A percentile compares a stretch with the other conserved stretches of the same genome.
Conservation (phyloP, 2,888 invertebrate species). For the Cabera pusaria region DNA sequence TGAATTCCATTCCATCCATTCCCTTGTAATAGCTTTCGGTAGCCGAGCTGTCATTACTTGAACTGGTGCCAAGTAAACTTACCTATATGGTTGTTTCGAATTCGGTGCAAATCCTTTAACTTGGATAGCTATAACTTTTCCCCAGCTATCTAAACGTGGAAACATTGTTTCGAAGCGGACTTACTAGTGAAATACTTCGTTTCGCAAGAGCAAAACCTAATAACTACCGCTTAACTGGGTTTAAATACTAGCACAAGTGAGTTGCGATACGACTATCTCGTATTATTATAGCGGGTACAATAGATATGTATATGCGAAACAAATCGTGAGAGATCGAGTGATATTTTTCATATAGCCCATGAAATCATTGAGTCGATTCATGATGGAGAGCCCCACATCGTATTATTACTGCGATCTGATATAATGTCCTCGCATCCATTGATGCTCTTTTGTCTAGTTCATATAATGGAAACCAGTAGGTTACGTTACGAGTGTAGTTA, state of each 20-base stretch:
- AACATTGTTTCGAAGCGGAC: constrained; percentile 37
- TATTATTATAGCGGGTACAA: constrained; percentile 25
- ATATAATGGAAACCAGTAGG: constrained; percentile 30
- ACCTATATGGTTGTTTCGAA: constrained; percentile 40
- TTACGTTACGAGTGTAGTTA: constrained; percentile 34
- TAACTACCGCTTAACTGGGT: constrained; percentile 25
- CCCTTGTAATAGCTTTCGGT: constrained; percentile 25
- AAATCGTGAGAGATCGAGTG: constrained; percentile 22
- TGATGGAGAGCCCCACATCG: constrained; percentile 22
- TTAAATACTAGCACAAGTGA: constrained; percentile 27
- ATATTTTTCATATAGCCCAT: constrained; percentile 26
- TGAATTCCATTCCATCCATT: constrained; percentile 30
- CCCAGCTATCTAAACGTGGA: constrained; percentile 36
- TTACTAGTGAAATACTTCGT: constrained; percentile 22
- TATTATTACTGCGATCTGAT: constrained; percentile 27
- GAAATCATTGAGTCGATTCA: constrained; percentile 26
- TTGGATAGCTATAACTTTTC: constrained; percentile 40
- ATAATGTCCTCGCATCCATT: constrained; percentile 25
- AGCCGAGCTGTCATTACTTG: constrained; percentile 28
- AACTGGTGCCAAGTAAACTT: constrained; percentile 28
- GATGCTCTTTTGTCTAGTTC: constrained; percentile 29
- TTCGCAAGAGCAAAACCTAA: constrained; percentile 20
- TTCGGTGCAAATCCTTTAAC: constrained; percentile 42
- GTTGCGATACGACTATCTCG: constrained; percentile 20
- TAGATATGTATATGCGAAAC: constrained; percentile 18